Base-by-base conservation (phyloP, 53 echinoderm and acorn worm genomes). In the Astropecten irregularis region DNA sequence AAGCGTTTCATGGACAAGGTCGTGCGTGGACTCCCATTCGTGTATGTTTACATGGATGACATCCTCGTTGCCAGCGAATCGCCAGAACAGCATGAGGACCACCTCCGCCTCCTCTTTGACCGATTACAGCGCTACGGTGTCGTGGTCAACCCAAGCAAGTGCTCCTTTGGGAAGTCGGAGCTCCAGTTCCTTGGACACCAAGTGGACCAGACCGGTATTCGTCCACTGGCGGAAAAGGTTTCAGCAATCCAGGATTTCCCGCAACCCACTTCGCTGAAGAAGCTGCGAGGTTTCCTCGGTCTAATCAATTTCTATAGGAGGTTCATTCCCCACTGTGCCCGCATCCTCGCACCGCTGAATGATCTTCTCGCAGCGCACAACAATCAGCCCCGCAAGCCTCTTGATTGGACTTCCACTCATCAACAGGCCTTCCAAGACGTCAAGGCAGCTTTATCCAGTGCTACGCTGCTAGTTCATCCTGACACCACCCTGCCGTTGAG, bases 281-380 rank as follows among this genome's bases (percentile, higher is more conserved):
- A 85, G 58, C 49, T 89, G 6, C 57, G 89, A 1, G 85, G 76
- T 56, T 89, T 76, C 21, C 77, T 89, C 2, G 89, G 77, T 6
- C 64, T 90, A 0, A 48, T 86, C 42, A 90, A 90, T 35, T 85
- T 90, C 58, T 87, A 82, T 37, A 60, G 86, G n/a, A 39, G 86
- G 3, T 90, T 90, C 32, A 67, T 86, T 11, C 74, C 76, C 4
- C 47, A 68, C 38, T 87, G 87, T 59, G 84, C 88, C 5, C 67
- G 59, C 23, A 26, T 77, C 0, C 10, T 76, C 15, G 49, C 31
- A 6, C 87, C 83, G 9, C 39, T 79, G 3, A 89, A 77, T 18
- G 79, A 85, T 31, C 16, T 85, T 11, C 48, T 89, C 3, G 53
- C 63, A 16, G 16, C 49, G 30, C 23, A 51, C 52, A 19, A 52